These are phyloP conservation scores for Steromphala cineraria DNA, from an alignment of 2,888 invertebrate species.

Conservation along the genomic window DNA sequence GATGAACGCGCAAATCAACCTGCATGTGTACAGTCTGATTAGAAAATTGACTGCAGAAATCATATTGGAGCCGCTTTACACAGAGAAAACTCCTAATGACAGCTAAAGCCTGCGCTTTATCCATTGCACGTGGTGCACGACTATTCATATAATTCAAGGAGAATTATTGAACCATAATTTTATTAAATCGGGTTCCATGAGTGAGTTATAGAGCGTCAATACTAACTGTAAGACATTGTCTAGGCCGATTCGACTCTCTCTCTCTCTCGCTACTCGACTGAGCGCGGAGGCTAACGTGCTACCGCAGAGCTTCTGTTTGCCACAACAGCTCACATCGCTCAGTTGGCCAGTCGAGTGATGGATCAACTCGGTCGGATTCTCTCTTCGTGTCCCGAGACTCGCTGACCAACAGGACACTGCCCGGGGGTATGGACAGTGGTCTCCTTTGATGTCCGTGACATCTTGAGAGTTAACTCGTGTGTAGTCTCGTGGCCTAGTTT, in stretches of 20 bases:
- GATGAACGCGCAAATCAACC: not conserved
- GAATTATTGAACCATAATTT: constrained; percentile 9
- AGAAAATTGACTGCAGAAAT: not conserved
- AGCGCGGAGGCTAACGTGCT: not conserved
- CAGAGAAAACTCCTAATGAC: not conserved
- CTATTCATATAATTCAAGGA: not conserved
- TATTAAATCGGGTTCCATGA: not conserved
- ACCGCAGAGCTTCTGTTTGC: no score
- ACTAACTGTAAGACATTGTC: not conserved
- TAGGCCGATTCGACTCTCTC: not conserved
- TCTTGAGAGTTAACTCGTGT: no score
- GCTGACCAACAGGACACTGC: no score
- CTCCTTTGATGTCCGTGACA: no score
- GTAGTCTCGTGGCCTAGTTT: no score
- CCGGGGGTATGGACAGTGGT: no score
- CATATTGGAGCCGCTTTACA: constrained; percentile 1
- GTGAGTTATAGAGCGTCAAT: not conserved
- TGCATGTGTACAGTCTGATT: not conserved
- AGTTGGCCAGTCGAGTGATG: no score
- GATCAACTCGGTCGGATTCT: no score
- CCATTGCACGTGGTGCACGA: not conserved
- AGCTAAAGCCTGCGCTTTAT: no score
- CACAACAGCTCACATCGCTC: no score
- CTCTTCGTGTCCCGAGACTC: no score
- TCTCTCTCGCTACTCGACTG: not conserved